Evolutionary conservation across 2,113 vertebrate species (phyloP), one percentile per base, ranked within the genome.

Genomic region (Paralichthys olivaceus): DNA sequence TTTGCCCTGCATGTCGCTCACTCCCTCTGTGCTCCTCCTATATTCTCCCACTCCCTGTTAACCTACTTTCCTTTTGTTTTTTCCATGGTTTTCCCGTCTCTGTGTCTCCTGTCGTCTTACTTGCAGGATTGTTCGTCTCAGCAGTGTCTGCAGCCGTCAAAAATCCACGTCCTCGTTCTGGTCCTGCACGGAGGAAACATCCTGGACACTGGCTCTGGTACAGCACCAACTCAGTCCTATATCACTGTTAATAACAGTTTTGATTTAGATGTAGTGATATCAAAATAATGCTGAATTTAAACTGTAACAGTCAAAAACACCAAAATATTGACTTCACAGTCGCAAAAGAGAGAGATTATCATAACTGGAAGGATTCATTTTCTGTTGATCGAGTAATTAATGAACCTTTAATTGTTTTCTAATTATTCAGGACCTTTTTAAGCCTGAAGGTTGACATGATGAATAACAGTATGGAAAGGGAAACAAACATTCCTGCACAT

Each of bases 181-280:
- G 95, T 99, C 61, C 95, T 99, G 49, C 98, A 99, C 0, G 98
- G 98, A 25, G 98, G 98, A 7, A 99, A 97, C 92, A 98, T 99
- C 84, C 95, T 99, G 94, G 98, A 99, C 88, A 96, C 96, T 0
- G 98, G 97, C 49, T 90, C 91, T n/a, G 92, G 92, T 93, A 90
- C 34, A n/a, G 7, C 53, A 47, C 0, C 56, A 17, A 34, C 51
- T 9, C 23, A 2, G 49, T 29, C 15, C 37, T 28, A 9, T 22
- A 29, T 5, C 59, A 28, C 25, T 40, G 28, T 25, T 12, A 37
- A 40, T 0, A 54, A 56, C 65, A 9, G 9, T 29, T 34, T 59
- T 4, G 17, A 2, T 20, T 15, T 25, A 19, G 2, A 19, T 17
- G 7, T 22, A 17, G 12, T 12, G n/a, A n/a, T n/a, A n/a, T n/a